phyloP scores from a whole-genome alignment of 2,797 vertebrate genomes.

The Bradypodion pumilum region DNA sequence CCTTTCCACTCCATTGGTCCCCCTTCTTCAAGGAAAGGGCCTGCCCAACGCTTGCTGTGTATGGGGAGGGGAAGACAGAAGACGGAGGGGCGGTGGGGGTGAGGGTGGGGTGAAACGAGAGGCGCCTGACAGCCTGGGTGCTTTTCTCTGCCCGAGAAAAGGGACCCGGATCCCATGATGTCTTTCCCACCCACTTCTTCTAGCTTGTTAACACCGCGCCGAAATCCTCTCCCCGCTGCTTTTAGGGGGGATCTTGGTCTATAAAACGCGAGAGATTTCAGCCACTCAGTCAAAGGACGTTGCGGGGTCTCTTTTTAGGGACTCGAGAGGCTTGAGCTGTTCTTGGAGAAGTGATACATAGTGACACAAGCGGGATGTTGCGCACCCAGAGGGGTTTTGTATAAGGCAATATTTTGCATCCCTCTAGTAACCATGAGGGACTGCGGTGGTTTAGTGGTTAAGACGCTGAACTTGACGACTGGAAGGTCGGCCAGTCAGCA shows the following conservation, averaged over 20 bases:
- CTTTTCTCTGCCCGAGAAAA: neutral
- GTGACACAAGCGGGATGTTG: neutral
- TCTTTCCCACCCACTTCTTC: conserved; percentile 49
- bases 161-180: neutral
- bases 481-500: no score
- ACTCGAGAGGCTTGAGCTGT: conserved; percentile 58
- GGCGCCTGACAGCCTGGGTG: neutral
- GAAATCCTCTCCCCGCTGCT: conserved; percentile 72
- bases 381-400: conserved; percentile 45
- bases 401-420: no score
- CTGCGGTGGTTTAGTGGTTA: no score
- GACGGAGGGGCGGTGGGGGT: no score
- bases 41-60: no score
- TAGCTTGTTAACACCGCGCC: conserved; percentile 64
- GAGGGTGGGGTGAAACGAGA: no score
- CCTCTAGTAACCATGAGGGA: no score
- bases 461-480: no score
- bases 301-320: conserved; percentile 1
- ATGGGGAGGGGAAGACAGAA: no score
- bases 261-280: conserved; percentile 68
- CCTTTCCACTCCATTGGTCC: no score
- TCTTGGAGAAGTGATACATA: neutral
- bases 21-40: no score
- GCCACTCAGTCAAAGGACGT: conserved; percentile 47
- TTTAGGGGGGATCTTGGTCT: conserved; percentile 70